Conservation (phyloP, 2,888 invertebrate genomes). For the Thecophora atra region DNA sequence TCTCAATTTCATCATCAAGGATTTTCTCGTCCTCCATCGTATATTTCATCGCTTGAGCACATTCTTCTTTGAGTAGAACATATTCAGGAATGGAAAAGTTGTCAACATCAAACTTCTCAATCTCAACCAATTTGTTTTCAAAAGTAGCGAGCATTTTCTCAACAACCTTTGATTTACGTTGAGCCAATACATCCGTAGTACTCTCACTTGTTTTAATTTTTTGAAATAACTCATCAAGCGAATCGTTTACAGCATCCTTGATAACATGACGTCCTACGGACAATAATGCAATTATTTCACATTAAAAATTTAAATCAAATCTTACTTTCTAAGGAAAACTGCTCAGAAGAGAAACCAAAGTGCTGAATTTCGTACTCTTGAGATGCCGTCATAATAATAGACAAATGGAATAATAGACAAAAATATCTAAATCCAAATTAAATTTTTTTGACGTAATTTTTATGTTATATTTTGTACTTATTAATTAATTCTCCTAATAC, state of each 20-base stretch:
- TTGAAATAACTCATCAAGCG: conserved; percentile 6
- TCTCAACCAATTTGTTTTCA: conserved; percentile 36
- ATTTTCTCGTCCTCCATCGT: conserved; percentile 41
- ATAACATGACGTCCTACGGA: conserved; percentile 11
- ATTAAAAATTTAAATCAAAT: too few relatives aligned
- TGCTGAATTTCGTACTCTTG: conserved; percentile 51
- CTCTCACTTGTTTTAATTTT: background rate
- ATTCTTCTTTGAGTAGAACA: conserved; percentile 45
- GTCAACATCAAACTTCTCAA: conserved; percentile 45
- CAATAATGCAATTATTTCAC: background rate
- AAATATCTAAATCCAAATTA: too few relatives aligned
- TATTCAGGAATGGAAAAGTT: conserved; percentile 48
- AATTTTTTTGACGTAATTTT: too few relatives aligned
- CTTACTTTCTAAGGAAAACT: conserved; percentile 53
- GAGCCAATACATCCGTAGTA: background rate
- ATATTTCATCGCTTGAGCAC: conserved; percentile 40
- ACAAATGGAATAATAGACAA: background rate
- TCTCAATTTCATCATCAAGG: conserved; percentile 40
- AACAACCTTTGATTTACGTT: conserved; percentile 29
- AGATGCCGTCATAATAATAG: background rate
- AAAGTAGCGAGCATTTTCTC: conserved; percentile 44
- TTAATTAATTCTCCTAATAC: too few relatives aligned
- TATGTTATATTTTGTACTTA: too few relatives aligned
- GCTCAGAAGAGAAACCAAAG: conserved; percentile 52
- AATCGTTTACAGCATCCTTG: conserved; percentile 9